A percentile compares a stretch with the other conserved stretches of the same genome.
These are phyloP conservation scores for Oryctolagus cuniculus DNA, from an alignment of 2,113 vertebrate genomes.

Conservation along the genomic window mOryCun1.1 NC_091438.1:70987501-70988000, in stretches of 20 bases:
- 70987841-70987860: background rate
- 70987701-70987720: background rate
- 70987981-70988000: too few relatives aligned
- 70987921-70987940: too few relatives aligned
- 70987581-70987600: background rate
- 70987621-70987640: background rate
- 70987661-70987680: background rate
- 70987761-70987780: background rate
- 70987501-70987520: background rate
- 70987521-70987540: background rate
- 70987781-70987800: background rate
- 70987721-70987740: background rate
- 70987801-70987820: background rate
- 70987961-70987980: too few relatives aligned
- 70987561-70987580: background rate
- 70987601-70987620: background rate
- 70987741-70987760: background rate
- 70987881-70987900: too few relatives aligned
- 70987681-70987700: background rate
- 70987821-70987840: background rate
- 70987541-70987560: background rate
- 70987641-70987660: background rate
- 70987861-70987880: too few relatives aligned
- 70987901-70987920: too few relatives aligned
- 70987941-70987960: too few relatives aligned